These are phyloP conservation scores for Noctua pronuba DNA, from an alignment of 2,888 invertebrate genomes.

Conservation along the genomic window DNA sequence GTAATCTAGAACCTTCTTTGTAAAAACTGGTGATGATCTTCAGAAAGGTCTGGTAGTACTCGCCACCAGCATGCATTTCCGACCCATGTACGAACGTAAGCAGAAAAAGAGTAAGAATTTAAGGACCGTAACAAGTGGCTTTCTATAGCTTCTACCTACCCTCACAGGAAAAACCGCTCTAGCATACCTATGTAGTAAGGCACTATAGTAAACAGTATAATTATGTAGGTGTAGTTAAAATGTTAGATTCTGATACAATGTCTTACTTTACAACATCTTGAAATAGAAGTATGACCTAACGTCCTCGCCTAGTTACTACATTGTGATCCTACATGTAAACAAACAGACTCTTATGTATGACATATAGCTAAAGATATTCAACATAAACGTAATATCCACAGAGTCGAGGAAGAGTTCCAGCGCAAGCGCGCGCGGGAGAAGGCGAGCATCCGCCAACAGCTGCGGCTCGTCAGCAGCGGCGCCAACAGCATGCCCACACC, in stretches of 20 bases:
- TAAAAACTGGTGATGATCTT: neutral
- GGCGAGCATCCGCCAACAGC: slow-evolving; percentile 93
- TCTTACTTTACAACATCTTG: neutral
- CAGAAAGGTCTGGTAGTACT: neutral
- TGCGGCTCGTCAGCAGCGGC: slow-evolving; percentile 92
- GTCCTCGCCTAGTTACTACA: neutral
- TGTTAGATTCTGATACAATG: neutral
- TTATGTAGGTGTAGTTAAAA: neutral
- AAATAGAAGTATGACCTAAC: slow-evolving; percentile 24
- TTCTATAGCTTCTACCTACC: neutral
- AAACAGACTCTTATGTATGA: neutral
- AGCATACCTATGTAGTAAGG: neutral
- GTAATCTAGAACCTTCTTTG: neutral
- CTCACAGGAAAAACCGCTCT: neutral
- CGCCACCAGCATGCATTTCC: neutral
- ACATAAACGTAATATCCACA: slow-evolving; percentile 62
- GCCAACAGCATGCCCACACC: slow-evolving; percentile 91
- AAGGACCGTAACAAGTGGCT: neutral
- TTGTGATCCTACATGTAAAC: neutral
- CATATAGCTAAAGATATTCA: neutral
- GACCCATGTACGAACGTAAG: neutral
- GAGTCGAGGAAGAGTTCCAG: slow-evolving; percentile 97
- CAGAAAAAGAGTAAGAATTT: neutral
- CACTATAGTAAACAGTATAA: neutral
- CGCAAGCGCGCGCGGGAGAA: slow-evolving; percentile 95